These are phyloP conservation scores for Phasia obesa DNA, from an alignment of 2,888 invertebrate species.

Conservation along the genomic window DNA sequence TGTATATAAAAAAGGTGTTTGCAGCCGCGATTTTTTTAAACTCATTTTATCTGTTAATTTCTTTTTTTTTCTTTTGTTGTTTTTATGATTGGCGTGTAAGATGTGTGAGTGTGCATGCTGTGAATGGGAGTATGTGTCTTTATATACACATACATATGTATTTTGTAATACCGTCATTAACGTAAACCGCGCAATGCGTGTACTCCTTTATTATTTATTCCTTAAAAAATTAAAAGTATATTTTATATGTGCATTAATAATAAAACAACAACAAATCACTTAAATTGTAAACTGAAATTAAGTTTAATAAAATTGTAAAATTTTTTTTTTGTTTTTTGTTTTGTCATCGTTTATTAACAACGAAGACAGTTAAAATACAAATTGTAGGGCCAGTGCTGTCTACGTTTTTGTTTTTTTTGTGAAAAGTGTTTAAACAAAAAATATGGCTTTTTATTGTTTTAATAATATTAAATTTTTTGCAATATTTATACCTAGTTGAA, in stretches of 20 bases:
- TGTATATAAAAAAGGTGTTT: constrained; percentile 52
- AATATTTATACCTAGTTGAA: constrained; percentile 19
- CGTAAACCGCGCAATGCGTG: constrained; percentile 57
- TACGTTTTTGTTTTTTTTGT: background rate
- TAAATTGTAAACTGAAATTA: constrained; percentile 1
- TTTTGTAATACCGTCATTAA: constrained; percentile 51
- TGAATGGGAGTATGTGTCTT: background rate
- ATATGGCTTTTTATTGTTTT: background rate
- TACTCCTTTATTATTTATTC: constrained; percentile 50
- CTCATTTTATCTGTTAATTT: constrained; percentile 34
- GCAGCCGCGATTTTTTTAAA: constrained; percentile 46
- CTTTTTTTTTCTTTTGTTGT: background rate
- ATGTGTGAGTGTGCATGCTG: constrained; percentile 15
- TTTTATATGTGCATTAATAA: background rate
- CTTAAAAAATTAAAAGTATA: constrained; percentile 12
- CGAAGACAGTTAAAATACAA: background rate
- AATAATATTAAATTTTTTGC: background rate
- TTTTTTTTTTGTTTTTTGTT: background rate
- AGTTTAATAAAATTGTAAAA: constrained; percentile 1
- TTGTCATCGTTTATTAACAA: background rate
- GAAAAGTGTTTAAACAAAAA: background rate
- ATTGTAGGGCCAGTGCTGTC: background rate
- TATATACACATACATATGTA: constrained; percentile 20
- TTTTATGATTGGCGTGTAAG: constrained; percentile 57
- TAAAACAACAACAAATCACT: constrained; percentile 17